Evolutionary conservation across 2,797 vertebrate genomes (phyloP).

Genomic region (Poecilia gillii): DNA sequence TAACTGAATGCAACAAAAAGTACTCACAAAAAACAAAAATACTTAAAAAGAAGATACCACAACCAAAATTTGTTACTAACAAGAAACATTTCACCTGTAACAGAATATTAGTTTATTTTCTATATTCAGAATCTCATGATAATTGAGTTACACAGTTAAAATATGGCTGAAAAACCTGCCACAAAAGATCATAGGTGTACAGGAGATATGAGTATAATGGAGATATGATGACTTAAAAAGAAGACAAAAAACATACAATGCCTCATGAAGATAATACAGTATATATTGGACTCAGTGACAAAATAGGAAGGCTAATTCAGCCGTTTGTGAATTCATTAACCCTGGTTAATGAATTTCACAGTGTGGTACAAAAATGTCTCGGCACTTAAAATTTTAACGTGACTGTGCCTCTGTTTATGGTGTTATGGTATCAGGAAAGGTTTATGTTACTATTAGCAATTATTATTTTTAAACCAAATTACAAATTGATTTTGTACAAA

Average conservation of each 20-base stretch:
- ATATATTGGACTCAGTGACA: slow-evolving; percentile 62
- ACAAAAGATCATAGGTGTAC: slow-evolving; percentile 64
- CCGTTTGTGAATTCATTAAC: slow-evolving; percentile 62
- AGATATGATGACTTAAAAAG: slow-evolving; percentile 59
- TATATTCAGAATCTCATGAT: slow-evolving; percentile 68
- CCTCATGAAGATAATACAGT: slow-evolving; percentile 26
- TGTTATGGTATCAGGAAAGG: slow-evolving; percentile 20
- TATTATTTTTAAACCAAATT: slow-evolving; percentile 53
- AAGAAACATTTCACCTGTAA: slow-evolving; percentile 62
- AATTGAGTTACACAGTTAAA: slow-evolving; percentile 74
- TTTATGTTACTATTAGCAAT: slow-evolving; percentile 71
- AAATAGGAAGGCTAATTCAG: slow-evolving; percentile 66
- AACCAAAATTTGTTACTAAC: slow-evolving; percentile 53
- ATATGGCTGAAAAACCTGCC: slow-evolving; percentile 65
- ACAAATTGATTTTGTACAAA: background rate
- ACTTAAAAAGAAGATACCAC: slow-evolving; percentile 40
- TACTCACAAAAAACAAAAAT: slow-evolving; percentile 32
- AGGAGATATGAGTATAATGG: slow-evolving; percentile 29
- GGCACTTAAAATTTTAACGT: slow-evolving; percentile 32
- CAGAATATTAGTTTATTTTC: slow-evolving; percentile 56
- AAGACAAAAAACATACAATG: slow-evolving; percentile 71
- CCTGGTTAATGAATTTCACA: slow-evolving; percentile 31
- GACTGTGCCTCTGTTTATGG: slow-evolving; percentile 10
- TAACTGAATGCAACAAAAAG: slow-evolving; percentile 27
- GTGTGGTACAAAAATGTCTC: slow-evolving; percentile 47